Evolutionary conservation across 2,888 invertebrate species (phyloP).

Genomic region (Mimumesa dahlbomi): DNA sequence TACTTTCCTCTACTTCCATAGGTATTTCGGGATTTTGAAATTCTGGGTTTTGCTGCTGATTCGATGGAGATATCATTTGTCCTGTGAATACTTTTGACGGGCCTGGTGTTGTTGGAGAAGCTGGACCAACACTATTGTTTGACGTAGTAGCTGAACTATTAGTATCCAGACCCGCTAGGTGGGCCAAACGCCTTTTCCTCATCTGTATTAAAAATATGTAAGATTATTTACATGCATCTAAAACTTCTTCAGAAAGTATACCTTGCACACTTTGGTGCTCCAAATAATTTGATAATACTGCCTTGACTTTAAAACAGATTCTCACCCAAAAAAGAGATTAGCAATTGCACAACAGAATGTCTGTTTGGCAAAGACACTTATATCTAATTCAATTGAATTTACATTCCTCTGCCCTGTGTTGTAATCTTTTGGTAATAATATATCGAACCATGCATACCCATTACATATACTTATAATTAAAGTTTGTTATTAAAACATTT

Average conservation of each 20-base stretch:
- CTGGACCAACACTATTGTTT: slow-evolving; percentile 71
- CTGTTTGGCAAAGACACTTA: too few relatives aligned
- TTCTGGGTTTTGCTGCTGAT: slow-evolving; percentile 62
- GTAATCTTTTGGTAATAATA: too few relatives aligned
- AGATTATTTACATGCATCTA: background rate
- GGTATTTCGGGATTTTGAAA: slow-evolving; percentile 73
- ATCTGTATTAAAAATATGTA: slow-evolving; percentile 82
- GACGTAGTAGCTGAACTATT: slow-evolving; percentile 80
- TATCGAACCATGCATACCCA: too few relatives aligned
- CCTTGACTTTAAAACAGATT: too few relatives aligned
- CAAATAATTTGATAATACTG: too few relatives aligned
- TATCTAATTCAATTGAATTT: too few relatives aligned
- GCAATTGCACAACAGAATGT: too few relatives aligned
- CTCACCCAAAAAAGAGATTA: too few relatives aligned
- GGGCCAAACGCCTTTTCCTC: slow-evolving; percentile 88
- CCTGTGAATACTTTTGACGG: slow-evolving; percentile 69
- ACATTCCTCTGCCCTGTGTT: too few relatives aligned
- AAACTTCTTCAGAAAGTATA: background rate
- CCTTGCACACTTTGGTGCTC: too few relatives aligned
- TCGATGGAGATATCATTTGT: slow-evolving; percentile 72
- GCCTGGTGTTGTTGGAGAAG: slow-evolving; percentile 81
- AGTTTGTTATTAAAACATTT: too few relatives aligned
- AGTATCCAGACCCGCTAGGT: slow-evolving; percentile 85
- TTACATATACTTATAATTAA: too few relatives aligned
- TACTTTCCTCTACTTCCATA: slow-evolving; percentile 84